phyloP scores from a whole-genome alignment of 2,113 vertebrate genomes.

The Chaenocephalus aceratus region DNA sequence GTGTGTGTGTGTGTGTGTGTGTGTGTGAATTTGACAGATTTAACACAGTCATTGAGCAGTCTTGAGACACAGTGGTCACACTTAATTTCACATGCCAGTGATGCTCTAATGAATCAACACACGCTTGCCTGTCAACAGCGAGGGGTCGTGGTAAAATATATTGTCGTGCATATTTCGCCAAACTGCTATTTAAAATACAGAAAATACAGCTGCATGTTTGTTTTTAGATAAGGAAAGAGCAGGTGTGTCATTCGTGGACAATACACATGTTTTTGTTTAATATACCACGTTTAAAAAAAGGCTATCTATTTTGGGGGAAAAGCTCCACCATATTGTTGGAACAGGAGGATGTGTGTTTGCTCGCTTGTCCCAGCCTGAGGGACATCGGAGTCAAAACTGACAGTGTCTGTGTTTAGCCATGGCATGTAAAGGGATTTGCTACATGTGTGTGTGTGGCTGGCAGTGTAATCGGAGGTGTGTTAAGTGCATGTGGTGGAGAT shows the following conservation, averaged over 20 bases:
- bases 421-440: constrained; percentile 79
- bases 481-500: constrained; percentile 70
- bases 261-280: constrained; percentile 6
- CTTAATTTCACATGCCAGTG: constrained; percentile 80
- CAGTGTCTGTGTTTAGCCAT: constrained; percentile 72
- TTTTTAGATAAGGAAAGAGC: constrained; percentile 41
- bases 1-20: constrained; percentile 33
- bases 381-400: constrained; percentile 65
- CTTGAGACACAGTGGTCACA: constrained; percentile 81
- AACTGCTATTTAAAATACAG: constrained; percentile 66
- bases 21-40: constrained; percentile 73
- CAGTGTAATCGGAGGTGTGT: constrained; percentile 55
- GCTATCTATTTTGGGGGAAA: not conserved
- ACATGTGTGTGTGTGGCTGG: constrained; percentile 31
- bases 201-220: constrained; percentile 67
- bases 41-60: constrained; percentile 74
- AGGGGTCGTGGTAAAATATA: constrained; percentile 72
- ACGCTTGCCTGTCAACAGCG: constrained; percentile 72
- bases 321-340: constrained; percentile 28
- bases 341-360: constrained; percentile 32
- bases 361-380: constrained; percentile 62
- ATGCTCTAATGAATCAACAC: constrained; percentile 81
- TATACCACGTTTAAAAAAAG: too few species aligned
- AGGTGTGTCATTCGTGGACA: constrained; percentile 28
- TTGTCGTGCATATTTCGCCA: constrained; percentile 58